Base-by-base conservation (phyloP, 2,113 vertebrate genomes). In the Odontesthes bonariensis region DNA sequence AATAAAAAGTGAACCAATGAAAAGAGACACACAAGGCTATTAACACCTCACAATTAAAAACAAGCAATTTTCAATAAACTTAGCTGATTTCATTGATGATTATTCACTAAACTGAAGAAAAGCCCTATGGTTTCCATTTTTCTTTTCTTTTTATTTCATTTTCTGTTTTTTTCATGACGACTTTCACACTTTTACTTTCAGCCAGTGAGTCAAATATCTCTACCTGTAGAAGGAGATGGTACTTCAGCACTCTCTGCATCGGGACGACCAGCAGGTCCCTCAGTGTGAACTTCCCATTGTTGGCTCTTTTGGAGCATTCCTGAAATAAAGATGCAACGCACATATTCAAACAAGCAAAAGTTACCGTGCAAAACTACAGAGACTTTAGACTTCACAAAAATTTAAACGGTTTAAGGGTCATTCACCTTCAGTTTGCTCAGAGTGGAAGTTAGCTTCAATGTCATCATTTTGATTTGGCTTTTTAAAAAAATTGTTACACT, bases 301-400 rank as follows among this genome's bases (percentile, higher is more conserved):
- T 98, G 31, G 97, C 97, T 82, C 97, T 95, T 90, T 97, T 98
- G 33, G 97, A 96, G 90, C 96, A 98, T 72, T 98, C 97, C 96
- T 97, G 63, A 0, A 82, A 73, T 7, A 76, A 74, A 82, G 67
- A 69, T 1, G 53, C 2, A 73, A 31, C 6, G 65, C 4, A 32
- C 16, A 55, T n/a, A 42, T 49, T 73, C 17, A 61, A 32, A 27
- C 46, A 17, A 42, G 27, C 0, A 13, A 22, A 0, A 70, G 13
- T 2, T 8, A 17, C 12, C 20, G 2, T 35, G 17, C 46, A 52
- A 4, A 17, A 9, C n/a, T 31, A 40, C 31, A 51, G 10, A 23
- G 11, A 32, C 9, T 23, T 52, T 8, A 33, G 4, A 5, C 42
- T 46, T 66, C 8, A 13, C 20, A 31, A 31, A 20, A 32, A 6